A percentile compares a stretch with the other conserved stretches of the same genome.
phyloP scores from a whole-genome alignment of 2,113 vertebrate genomes.

The Phodopus roborovskii region DNA sequence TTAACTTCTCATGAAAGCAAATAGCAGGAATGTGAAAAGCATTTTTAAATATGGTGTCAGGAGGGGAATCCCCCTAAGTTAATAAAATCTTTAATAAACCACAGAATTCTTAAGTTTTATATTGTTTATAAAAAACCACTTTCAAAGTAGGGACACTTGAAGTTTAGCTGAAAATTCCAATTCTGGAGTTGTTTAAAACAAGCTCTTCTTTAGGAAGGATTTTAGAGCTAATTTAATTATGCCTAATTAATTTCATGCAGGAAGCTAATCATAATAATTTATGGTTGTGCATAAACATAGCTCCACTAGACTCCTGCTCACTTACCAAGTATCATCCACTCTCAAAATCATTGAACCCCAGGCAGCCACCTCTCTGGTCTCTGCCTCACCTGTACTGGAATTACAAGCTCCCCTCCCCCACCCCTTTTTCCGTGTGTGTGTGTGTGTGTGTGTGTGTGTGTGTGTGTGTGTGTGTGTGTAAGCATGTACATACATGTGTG shows the following conservation, averaged over 20 bases:
- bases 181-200: background rate
- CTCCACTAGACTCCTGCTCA: background rate
- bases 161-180: background rate
- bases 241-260: background rate
- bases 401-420: background rate
- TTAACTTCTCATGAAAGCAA: background rate
- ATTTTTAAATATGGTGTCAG: background rate
- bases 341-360: background rate
- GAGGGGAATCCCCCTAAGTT: background rate
- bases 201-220: background rate
- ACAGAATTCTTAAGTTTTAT: background rate
- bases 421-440: background rate
- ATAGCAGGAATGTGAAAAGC: background rate
- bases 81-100: conserved; percentile 16
- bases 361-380: background rate
- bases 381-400: background rate
- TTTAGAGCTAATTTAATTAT: background rate
- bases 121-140: background rate
- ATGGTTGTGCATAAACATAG: background rate
- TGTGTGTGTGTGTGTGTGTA: background rate
- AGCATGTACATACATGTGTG: background rate
- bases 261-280: background rate
- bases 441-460: background rate
- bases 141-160: conserved; percentile 6
- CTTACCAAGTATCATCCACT: background rate